Base-by-base conservation (phyloP, 2,888 invertebrate genomes). In the Diadromus collaris region DNA sequence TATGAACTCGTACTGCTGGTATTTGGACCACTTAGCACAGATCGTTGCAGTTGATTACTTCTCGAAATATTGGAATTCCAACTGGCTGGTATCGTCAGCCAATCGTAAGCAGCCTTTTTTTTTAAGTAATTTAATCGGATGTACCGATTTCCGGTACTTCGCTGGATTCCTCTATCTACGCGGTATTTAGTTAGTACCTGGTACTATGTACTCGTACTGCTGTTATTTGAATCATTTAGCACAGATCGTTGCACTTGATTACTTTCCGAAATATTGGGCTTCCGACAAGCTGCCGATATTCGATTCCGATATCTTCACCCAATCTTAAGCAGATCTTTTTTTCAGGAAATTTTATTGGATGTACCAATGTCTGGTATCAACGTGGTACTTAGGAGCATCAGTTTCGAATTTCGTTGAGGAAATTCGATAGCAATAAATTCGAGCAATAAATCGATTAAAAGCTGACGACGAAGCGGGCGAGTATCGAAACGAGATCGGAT, bases 401-500 rank as follows among this genome's bases (percentile, higher is more conserved):
- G 51, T 9, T 4, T 46, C 46, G 46, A 46, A 19, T 19, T 46
- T 46, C 46, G 46, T 46, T 1, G 46, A 13, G 10, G 21, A 24
- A 51, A 51, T 9, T 51, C 51, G 21, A 24, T 51, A 51, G 51
- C 51, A 4, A 41, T n/a, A n/a, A 16, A 44, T 44, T 13, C 10
- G 13, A 51, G 10, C 51, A 41, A 41, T 7, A 9, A 48, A 51
- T 51, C 10, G 24, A 51, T 51, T 21, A 21, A 21, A 21, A 21
- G 21, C 21, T 1, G 0, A 24, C 48, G 48, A 51, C 10, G 21
- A 51, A 51, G 5, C 48, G n/a, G 19, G 2, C 19, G 19, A 48
- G 21, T 9, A 19, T 54, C 27, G 16, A 9, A 13, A 19, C 16
- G 46, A 44, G 63, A 63, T 44, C 48, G 64, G 32, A 64, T 64